Percentiles rank a stretch among this genome's conserved stretches.
phyloP scores from a whole-genome alignment of 2,113 vertebrate species.

The Calcarius ornatus region DNA sequence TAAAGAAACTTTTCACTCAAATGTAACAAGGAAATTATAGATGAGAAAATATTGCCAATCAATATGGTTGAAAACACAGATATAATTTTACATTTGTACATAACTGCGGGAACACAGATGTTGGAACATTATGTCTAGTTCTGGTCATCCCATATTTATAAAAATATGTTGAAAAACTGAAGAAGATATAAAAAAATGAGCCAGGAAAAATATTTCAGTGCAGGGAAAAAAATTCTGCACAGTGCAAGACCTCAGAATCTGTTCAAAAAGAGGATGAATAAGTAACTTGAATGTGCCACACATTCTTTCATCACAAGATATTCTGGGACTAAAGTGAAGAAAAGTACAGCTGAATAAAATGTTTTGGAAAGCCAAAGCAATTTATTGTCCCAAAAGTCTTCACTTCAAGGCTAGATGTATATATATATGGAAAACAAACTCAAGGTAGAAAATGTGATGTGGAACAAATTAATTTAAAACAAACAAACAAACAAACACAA shows the following conservation, averaged over 20 bases:
- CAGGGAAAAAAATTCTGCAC: background rate
- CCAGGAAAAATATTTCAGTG: background rate
- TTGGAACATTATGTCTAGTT: background rate
- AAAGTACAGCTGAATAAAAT: background rate
- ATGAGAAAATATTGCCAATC: background rate
- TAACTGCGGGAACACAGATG: background rate
- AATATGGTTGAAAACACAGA: background rate
- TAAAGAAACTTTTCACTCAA: background rate
- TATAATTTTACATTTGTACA: background rate
- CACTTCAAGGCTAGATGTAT: background rate
- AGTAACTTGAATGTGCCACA: background rate
- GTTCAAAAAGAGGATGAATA: background rate
- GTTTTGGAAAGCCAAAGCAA: background rate
- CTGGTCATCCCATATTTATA: background rate
- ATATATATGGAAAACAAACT: background rate
- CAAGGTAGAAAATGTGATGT: background rate
- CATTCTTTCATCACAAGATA: background rate
- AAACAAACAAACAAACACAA: background rate
- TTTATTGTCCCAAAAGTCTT: background rate
- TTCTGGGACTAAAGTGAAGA: background rate
- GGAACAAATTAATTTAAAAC: background rate
- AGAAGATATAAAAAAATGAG: background rate
- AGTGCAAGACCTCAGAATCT: background rate
- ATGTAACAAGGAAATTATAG: background rate
- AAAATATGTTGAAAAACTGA: constrained; percentile 23